These are phyloP conservation scores for Carterocephalus palaemon DNA, from an alignment of 2,888 invertebrate genomes.

Conservation along the genomic window DNA sequence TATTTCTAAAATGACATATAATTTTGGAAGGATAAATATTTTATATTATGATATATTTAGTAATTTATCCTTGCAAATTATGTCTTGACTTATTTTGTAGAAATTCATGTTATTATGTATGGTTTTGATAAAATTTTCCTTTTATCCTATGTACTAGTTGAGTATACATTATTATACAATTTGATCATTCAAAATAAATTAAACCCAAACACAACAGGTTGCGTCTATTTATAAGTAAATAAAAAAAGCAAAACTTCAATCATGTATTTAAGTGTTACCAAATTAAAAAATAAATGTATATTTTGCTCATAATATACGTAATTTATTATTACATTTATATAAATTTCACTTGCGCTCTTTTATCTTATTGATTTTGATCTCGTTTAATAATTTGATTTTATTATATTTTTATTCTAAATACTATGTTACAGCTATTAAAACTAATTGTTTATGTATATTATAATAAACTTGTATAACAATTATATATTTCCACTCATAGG, in stretches of 20 bases:
- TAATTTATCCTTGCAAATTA: no score
- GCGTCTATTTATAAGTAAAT: no score
- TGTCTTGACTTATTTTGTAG: no score
- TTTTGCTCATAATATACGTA: constrained; percentile 15
- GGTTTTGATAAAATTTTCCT: constrained; percentile 9
- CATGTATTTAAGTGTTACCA: constrained; percentile 7
- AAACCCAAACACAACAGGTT: constrained; percentile 12
- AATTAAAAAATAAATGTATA: constrained; percentile 21
- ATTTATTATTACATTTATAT: background rate
- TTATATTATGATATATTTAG: no score
- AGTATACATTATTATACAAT: constrained; percentile 67
- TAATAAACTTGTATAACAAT: constrained; percentile 8
- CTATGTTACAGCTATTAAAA: constrained; percentile 4
- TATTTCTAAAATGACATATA: no score
- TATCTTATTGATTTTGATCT: no score
- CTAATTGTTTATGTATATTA: constrained; percentile 2
- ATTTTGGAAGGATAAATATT: no score
- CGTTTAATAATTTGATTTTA: no score
- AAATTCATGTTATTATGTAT: no score
- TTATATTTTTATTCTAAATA: background rate
- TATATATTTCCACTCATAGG: constrained; percentile 5
- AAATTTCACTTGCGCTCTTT: no score
- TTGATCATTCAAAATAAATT: constrained; percentile 59
- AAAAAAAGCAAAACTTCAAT: constrained; percentile 16
- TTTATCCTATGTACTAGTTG: constrained; percentile 50